Base-by-base conservation (phyloP, 2,797 vertebrate genomes). In the Siniperca scherzeri region DNA sequence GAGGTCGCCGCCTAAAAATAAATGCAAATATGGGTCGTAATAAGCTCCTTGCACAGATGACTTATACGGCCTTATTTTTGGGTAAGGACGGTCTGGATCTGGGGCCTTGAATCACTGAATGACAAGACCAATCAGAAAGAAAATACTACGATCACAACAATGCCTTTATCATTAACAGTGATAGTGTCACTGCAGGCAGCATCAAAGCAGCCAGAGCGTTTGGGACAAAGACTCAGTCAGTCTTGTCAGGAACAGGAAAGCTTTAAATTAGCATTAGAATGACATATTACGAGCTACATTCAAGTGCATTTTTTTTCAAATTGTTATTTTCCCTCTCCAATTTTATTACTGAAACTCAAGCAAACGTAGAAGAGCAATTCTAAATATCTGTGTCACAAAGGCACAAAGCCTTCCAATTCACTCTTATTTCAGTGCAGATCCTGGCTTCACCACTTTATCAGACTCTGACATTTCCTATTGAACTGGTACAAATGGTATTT, bases 401-500 rank as follows among this genome's bases (percentile, higher is more conserved):
- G 77, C 70, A 83, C 81, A 87, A 82, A 84, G 84, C 69, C 73
- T 80, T 83, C 70, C 66, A n/a, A 57, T 84, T 87, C 87, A 81
- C 77, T 82, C 66, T 80, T 56, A 64, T 69, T 82, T 87, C 78
- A 70, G 74, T 84, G 77, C 72, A 83, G 82, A 92, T 88, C 81
- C 87, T 80, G 86, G 81, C 91, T 88, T 94, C 93, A 93, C 91
- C 78, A 88, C 96, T 89, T 93, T 95, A 93, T 95, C 91, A 89
- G 84, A 85, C 93, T 90, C 88, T 97, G 96, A 96, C 96, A 97
- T 97, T 97, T 97, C 91, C 93, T 93, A 91, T 95, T 96, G 94
- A 94, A 95, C 93, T 95, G 91, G 95, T 93, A 93, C 96, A 97
- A 97, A 97, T 96, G 90, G 85, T 95, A 97, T 96, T 93, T 97